Evolutionary conservation across 1,140 invertebrate species (phyloP).

Genomic region (Drosophila truncata): DNA sequence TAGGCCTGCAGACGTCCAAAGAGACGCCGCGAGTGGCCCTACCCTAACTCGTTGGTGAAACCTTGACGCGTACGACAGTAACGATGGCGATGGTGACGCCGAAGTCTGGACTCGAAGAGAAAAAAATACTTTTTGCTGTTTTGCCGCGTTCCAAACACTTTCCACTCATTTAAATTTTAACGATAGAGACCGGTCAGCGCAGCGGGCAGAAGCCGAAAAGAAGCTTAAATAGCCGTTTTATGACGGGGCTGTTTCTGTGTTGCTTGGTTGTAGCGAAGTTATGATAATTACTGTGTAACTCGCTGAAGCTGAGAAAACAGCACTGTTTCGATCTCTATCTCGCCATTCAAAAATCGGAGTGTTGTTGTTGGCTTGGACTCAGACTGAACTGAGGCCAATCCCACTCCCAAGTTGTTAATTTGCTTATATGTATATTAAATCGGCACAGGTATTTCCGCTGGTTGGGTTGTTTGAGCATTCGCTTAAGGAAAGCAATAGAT

Average conservation of each 20-base stretch:
- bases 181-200: conserved; percentile 32
- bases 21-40: conserved; percentile 9
- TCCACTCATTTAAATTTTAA: conserved; percentile 84
- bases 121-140: conserved; percentile 38
- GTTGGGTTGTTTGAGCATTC: neutral
- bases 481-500: conserved; percentile 17
- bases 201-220: conserved; percentile 17
- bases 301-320: conserved; percentile 60
- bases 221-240: conserved; percentile 52
- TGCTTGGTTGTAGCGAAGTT: conserved; percentile 58
- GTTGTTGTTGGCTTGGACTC: conserved; percentile 48
- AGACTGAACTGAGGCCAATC: conserved; percentile 14
- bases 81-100: neutral
- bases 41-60: conserved; percentile 29
- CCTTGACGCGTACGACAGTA: conserved; percentile 13
- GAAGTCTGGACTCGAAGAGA: conserved; percentile 7
- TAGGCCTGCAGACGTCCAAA: conserved; percentile 16
- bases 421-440: conserved; percentile 26
- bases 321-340: conserved; percentile 43
- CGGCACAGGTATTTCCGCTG: neutral
- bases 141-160: conserved; percentile 63
- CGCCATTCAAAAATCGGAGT: conserved; percentile 55
- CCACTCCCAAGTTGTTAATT: conserved; percentile 40
- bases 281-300: conserved; percentile 81
- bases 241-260: conserved; percentile 39